Evolutionary conservation across 2,113 vertebrate species (phyloP), one percentile per base, ranked within the genome.

Genomic region (Stigmatopora argus): DNA sequence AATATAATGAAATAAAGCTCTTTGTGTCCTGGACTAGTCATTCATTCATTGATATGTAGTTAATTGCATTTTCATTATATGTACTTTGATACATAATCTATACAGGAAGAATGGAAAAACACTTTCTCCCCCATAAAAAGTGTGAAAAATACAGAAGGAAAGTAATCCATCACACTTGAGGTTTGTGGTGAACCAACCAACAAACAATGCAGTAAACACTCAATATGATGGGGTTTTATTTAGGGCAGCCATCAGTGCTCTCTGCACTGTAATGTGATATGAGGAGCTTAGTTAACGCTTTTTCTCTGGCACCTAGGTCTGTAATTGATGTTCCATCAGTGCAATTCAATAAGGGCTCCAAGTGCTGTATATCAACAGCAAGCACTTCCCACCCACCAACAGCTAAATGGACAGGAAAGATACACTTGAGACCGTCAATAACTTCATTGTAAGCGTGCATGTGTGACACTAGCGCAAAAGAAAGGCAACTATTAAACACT

Each of bases 271-370:
- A 74, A 85, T 64, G 64, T 64, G 62, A 87, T 85, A 77, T 48
- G 59, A 74, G 69, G 68, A 68, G 72, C 58, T 71, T 71, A 68
- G 75, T 85, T 72, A 77, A 77, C 68, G 41, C 48, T 63, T 63
- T 66, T 70, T 80, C 70, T 80, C 75, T 73, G 66, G 61, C 75
- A 67, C 52, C 62, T 72, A 73, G 63, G 53, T 79, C 71, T 72
- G 73, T 80, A 83, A 83, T 83, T 86, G 76, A 85, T 86, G 82
- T 78, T 85, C 73, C 82, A 87, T 89, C 79, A 83, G 79, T 84
- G 86, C 86, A 89, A 89, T 87, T 86, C 77, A 81, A 86, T 89
- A 83, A 84, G 35, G 67, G 61, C 76, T 79, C 66, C 79, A 86
- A 87, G 80, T 81, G 81, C 79, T 85, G 78, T 75, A 85, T 81